These are phyloP conservation scores for Bombylius major DNA, from an alignment of 2,888 invertebrate species.

Conservation along the genomic window DNA sequence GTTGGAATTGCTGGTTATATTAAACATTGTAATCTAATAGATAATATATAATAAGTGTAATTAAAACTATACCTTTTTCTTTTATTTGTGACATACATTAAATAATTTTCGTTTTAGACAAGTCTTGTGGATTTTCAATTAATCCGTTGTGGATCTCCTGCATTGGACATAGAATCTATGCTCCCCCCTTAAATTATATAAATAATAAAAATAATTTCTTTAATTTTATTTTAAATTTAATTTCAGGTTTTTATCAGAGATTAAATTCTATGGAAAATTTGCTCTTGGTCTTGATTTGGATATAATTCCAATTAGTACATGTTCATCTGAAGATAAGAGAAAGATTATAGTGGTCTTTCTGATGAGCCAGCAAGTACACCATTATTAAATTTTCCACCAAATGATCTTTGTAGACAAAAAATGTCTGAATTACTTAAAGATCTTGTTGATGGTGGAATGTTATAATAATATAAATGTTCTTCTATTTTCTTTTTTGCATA, in stretches of 20 bases:
- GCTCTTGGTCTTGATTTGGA: constrained; percentile 57
- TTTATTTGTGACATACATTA: too few species aligned
- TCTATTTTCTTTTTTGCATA: too few species aligned
- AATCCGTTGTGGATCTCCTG: constrained; percentile 55
- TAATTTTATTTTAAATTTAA: constrained; percentile 1
- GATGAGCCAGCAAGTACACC: constrained; percentile 30
- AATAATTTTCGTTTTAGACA: constrained; percentile 37
- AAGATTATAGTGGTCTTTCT: constrained; percentile 44
- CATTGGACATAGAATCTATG: constrained; percentile 49
- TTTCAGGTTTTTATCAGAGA: constrained; percentile 47
- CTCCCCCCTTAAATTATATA: constrained; percentile 42
- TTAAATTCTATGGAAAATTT: constrained; percentile 49
- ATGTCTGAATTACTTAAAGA: constrained; percentile 58
- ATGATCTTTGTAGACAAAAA: constrained; percentile 48
- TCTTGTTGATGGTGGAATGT: constrained; percentile 40
- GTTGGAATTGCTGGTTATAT: too few species aligned
- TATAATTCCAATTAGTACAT: constrained; percentile 57
- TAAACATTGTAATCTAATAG: too few species aligned
- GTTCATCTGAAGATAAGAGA: constrained; percentile 57
- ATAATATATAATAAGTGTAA: too few species aligned
- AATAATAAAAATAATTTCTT: constrained; percentile 1
- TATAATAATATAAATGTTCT: too few species aligned
- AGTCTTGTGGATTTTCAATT: constrained; percentile 59
- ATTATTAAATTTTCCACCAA: constrained; percentile 39
- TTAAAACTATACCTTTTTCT: too few species aligned